Percentiles rank a stretch among this genome's conserved stretches.
phyloP scores from a whole-genome alignment of 2,113 vertebrate species.

The Scomber japonicus region DNA sequence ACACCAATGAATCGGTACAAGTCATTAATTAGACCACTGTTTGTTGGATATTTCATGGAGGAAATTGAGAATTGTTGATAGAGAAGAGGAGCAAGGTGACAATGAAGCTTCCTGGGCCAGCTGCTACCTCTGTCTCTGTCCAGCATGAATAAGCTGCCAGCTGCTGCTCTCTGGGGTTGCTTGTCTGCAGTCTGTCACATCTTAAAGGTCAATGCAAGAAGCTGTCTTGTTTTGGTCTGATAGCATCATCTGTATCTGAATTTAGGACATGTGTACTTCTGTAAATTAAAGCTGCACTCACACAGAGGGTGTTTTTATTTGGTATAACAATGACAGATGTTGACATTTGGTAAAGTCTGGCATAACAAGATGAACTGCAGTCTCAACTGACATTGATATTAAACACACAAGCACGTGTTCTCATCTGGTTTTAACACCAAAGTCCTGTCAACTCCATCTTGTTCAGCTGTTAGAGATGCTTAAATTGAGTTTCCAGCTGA shows the following conservation, averaged over 20 bases:
- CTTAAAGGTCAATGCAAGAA: constrained; percentile 40
- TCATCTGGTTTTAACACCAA: not conserved
- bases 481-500: constrained; percentile 7
- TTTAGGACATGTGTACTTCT: constrained; percentile 3
- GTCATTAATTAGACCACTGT: constrained; percentile 67
- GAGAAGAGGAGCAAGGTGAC: constrained; percentile 62
- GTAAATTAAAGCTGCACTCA: not conserved
- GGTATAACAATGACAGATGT: not conserved
- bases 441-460: not conserved
- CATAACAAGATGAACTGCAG: constrained; percentile 12
- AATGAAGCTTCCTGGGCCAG: constrained; percentile 44
- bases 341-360: constrained; percentile 20
- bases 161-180: constrained; percentile 25
- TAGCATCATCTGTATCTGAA: constrained; percentile 3
- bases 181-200: constrained; percentile 37
- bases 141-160: constrained; percentile 32
- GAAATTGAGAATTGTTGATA: constrained; percentile 76
- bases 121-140: constrained; percentile 48
- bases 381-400: constrained; percentile 22
- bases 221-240: not conserved
- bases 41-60: constrained; percentile 69
- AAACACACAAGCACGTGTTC: constrained; percentile 33
- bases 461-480: not conserved
- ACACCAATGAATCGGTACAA: constrained; percentile 60
- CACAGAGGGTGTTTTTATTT: not conserved